A percentile compares a stretch with the other conserved stretches of the same genome.
Evolutionary conservation across 2,888 invertebrate genomes (phyloP).

Genomic region (Merodon equestris): DNA sequence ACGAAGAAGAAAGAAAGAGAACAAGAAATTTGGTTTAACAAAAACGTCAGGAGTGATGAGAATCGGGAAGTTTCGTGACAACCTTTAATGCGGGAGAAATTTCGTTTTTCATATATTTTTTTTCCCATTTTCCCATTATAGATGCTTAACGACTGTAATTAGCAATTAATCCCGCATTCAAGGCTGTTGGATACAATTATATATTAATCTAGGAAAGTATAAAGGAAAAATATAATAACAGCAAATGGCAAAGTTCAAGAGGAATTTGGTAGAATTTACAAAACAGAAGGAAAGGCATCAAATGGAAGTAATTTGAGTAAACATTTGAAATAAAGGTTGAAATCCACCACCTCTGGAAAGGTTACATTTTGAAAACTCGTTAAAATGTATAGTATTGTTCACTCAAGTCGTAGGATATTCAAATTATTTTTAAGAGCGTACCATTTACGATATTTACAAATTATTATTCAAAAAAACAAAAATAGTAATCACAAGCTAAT

Average conservation of each 20-base stretch:
- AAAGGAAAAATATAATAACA: constrained; percentile 10
- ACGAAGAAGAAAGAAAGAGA: background rate
- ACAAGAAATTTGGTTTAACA: constrained; percentile 6
- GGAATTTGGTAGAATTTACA: constrained; percentile 23
- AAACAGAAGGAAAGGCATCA: constrained; percentile 18
- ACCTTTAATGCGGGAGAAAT: background rate
- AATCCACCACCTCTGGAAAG: no score
- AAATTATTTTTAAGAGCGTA: no score
- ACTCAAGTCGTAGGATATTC: no score
- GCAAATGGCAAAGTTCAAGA: constrained; percentile 13
- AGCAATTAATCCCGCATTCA: constrained; percentile 16
- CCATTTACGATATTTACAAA: no score
- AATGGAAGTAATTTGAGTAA: constrained; percentile 47
- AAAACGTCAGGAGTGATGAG: background rate
- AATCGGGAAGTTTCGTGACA: background rate
- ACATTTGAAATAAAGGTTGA: background rate
- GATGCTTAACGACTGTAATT: background rate
- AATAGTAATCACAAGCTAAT: constrained; percentile 2
- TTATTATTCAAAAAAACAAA: no score
- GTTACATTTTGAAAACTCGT: no score
- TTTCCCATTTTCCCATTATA: background rate
- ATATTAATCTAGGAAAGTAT: no score
- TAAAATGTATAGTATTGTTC: no score
- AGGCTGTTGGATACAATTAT: background rate
- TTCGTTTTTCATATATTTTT: background rate